phyloP scores from a whole-genome alignment of 1,140 invertebrate species.

The Anastatus disparis region DNA sequence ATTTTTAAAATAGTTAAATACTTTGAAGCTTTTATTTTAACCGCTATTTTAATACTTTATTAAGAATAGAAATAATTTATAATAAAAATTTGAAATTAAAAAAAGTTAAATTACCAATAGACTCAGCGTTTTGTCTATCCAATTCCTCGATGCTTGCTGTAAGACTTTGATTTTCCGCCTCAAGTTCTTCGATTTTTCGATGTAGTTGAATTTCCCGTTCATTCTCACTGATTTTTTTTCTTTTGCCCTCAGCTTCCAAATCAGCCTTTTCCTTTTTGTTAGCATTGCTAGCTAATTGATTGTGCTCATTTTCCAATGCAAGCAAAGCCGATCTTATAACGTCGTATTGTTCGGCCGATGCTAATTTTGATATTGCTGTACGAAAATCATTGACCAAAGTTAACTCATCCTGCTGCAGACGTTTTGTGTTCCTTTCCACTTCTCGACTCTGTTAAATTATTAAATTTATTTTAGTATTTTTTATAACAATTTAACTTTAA shows the following conservation, averaged over 20 bases:
- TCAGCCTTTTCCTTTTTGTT: conserved; percentile 53
- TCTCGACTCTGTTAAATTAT: conserved; percentile 52
- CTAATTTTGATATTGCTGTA: conserved; percentile 61
- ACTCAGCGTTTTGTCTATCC: conserved; percentile 77
- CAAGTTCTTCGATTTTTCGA: conserved; percentile 62
- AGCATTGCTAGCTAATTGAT: conserved; percentile 39
- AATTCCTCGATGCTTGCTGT: conserved; percentile 75
- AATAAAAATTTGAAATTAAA: too few relatives aligned
- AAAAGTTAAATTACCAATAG: conserved; percentile 69
- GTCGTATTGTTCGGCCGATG: conserved; percentile 60
- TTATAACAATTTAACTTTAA: too few relatives aligned
- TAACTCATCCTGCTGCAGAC: conserved; percentile 56
- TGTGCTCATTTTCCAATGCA: conserved; percentile 65
- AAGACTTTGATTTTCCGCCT: conserved; percentile 69
- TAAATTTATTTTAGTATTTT: too few relatives aligned
- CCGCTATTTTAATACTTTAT: too few relatives aligned
- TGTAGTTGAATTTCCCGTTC: conserved; percentile 53
- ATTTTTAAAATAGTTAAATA: too few relatives aligned
- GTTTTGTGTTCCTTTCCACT: conserved; percentile 58
- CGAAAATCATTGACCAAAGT: conserved; percentile 58
- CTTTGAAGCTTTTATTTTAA: too few relatives aligned
- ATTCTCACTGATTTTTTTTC: conserved; percentile 27
- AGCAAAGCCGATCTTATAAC: conserved; percentile 62
- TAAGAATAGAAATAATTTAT: too few relatives aligned
- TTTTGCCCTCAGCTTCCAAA: conserved; percentile 22